Base-by-base conservation (phyloP, 2,888 invertebrate species). In the Chydorus sphaericus region DNA sequence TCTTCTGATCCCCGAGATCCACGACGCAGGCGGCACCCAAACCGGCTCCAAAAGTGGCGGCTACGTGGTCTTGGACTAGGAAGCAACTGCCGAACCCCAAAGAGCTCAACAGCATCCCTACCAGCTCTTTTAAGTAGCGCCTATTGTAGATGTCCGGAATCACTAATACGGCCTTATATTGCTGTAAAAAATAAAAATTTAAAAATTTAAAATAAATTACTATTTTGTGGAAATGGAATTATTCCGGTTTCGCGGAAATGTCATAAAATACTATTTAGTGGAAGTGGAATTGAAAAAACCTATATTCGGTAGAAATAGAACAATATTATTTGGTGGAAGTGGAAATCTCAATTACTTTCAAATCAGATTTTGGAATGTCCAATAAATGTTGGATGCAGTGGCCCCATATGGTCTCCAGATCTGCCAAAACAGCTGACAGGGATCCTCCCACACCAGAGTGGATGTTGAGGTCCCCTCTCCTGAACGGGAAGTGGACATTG, bases 1-100 rank as follows among this genome's bases (percentile, higher is more conserved):
- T 91, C 73, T 94, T 94, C 68, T 93, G 90, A 67, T 93, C 93
- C 0, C 94, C 94, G 54, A 94, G 83, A 68, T 94, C 93, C 1
- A 96, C 86, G 1, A 94, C 91, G 71, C 94, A 94, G 0, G 92
- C 93, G 65, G 83, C 86, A 50, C 83, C 81, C 16, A 87, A 70
- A 11, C 88, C 88, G 18, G 85, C 82, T 4, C 88, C 88, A 71
- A 87, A 88, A 11, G 86, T 85, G 7, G 87, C 84, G 48, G 86
- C 85, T 2, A 88, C 87, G 64, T 87, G 86, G 70, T 88, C 88
- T 73, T 86, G 86, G n/a, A 86, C 75, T 4, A 88, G 71, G 66
- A 88, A 84, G 65, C 88, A 90, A 49, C 85, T 81, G 30, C 84
- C 84, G 66, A 93, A 93, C 7, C 89, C 87, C 64, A 96, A 78